These are phyloP conservation scores for Brachyptera putata DNA, from an alignment of 2,888 invertebrate species.

Conservation along the genomic window DNA sequence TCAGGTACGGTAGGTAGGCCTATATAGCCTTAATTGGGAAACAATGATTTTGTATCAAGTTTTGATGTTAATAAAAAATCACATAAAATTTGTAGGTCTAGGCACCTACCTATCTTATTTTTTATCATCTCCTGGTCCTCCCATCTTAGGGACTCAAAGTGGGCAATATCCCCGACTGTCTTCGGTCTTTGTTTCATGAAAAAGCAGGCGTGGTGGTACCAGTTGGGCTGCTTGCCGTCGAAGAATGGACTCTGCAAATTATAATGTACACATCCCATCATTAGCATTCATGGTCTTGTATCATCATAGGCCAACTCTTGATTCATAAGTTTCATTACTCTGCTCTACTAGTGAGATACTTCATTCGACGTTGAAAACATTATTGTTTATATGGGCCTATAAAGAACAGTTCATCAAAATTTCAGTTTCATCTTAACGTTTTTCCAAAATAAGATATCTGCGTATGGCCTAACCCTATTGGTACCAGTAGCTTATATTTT, in stretches of 20 bases:
- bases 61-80: too few relatives aligned
- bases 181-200: constrained; percentile 75
- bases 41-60: too few relatives aligned
- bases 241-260: constrained; percentile 71
- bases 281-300: neutral
- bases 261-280: too few relatives aligned
- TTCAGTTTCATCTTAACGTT: too few relatives aligned
- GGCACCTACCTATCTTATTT: constrained; percentile 58
- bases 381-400: neutral
- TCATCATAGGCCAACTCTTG: neutral
- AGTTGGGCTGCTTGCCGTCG: constrained; percentile 82
- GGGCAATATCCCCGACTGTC: constrained; percentile 69
- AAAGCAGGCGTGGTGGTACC: constrained; percentile 87
- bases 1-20: too few relatives aligned
- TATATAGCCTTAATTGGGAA: too few relatives aligned
- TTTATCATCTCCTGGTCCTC: constrained; percentile 80
- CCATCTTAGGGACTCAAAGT: constrained; percentile 72
- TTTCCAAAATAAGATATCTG: too few relatives aligned
- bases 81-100: too few relatives aligned
- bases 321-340: neutral
- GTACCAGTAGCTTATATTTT: too few relatives aligned
- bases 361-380: neutral
- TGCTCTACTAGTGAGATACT: neutral
- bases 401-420: too few relatives aligned
- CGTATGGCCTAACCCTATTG: too few relatives aligned